Evolutionary conservation across 2,888 invertebrate genomes (phyloP).

Genomic region (Ectropis crepuscularia): DNA sequence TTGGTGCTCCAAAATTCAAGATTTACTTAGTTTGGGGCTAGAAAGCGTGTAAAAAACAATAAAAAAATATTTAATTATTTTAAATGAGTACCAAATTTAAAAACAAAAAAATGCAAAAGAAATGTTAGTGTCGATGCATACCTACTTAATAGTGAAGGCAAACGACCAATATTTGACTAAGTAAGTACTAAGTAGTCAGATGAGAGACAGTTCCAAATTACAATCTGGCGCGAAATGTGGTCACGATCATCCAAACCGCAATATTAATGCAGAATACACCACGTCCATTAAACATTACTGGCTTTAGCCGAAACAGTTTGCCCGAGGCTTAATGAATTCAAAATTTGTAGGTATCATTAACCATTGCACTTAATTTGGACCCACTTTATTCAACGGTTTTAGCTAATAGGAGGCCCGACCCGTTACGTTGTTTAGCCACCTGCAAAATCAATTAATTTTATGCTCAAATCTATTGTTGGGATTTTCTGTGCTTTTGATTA

Average conservation of each 20-base stretch:
- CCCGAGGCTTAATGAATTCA: slow-evolving; percentile 69
- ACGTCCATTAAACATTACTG: slow-evolving; percentile 68
- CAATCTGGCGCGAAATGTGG: slow-evolving; percentile 47
- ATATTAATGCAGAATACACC: slow-evolving; percentile 73
- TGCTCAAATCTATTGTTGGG: slow-evolving; percentile 18
- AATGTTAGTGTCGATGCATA: too few relatives aligned
- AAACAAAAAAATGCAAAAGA: too few relatives aligned
- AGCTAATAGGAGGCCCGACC: slow-evolving; percentile 33
- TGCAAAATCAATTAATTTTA: slow-evolving; percentile 32
- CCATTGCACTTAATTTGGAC: slow-evolving; percentile 68
- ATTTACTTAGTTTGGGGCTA: too few relatives aligned
- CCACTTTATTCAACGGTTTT: slow-evolving; percentile 49
- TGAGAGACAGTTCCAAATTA: slow-evolving; percentile 45
- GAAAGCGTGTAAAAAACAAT: too few relatives aligned
- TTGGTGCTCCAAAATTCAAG: too few relatives aligned
- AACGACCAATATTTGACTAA: too few relatives aligned
- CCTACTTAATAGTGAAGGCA: too few relatives aligned
- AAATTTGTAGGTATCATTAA: slow-evolving; percentile 72
- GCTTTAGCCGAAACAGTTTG: slow-evolving; percentile 63
- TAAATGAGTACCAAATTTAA: too few relatives aligned
- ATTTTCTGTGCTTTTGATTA: slow-evolving; percentile 16
- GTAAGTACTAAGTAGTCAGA: too few relatives aligned
- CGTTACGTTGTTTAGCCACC: slow-evolving; percentile 31
- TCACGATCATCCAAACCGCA: slow-evolving; percentile 65
- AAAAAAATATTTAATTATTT: too few relatives aligned